Conservation (phyloP, 2,113 vertebrate species). For the Syngnathus floridae region DNA sequence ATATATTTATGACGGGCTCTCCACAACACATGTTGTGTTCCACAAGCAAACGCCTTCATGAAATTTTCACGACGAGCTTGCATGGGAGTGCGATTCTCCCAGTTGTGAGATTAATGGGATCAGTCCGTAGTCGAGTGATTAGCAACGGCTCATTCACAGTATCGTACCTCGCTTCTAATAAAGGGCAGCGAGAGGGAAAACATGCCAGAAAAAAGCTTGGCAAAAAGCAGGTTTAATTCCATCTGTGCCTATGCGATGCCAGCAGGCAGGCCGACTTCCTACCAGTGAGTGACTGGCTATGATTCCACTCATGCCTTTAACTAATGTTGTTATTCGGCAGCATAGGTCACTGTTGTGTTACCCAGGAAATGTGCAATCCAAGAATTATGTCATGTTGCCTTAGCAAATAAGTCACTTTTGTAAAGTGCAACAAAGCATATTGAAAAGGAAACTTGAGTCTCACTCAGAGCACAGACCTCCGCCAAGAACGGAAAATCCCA, state of each 20-base stretch:
- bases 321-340: slow-evolving; percentile 36
- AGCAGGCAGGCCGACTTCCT: slow-evolving; percentile 56
- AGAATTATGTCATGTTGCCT: background rate
- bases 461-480: background rate
- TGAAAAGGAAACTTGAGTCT: background rate
- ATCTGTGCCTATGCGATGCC: slow-evolving; percentile 41
- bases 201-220: slow-evolving; percentile 50
- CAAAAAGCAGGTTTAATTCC: slow-evolving; percentile 48
- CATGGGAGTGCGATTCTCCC: background rate
- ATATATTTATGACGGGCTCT: slow-evolving; percentile 20
- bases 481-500: background rate
- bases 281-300: slow-evolving; percentile 33
- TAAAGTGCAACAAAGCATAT: background rate
- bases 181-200: slow-evolving; percentile 41
- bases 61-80: slow-evolving; percentile 4
- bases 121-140: slow-evolving; percentile 26
- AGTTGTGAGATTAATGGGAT: slow-evolving; percentile 31
- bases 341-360: slow-evolving; percentile 23
- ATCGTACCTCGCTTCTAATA: slow-evolving; percentile 44
- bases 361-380: slow-evolving; percentile 14
- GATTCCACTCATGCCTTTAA: slow-evolving; percentile 47
- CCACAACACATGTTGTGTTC: slow-evolving; percentile 12
- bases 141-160: slow-evolving; percentile 34
- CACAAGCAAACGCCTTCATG: slow-evolving; percentile 7
- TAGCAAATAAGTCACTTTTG: background rate